phyloP scores from a whole-genome alignment of 1,140 invertebrate species.

The Samia ricini region DNA sequence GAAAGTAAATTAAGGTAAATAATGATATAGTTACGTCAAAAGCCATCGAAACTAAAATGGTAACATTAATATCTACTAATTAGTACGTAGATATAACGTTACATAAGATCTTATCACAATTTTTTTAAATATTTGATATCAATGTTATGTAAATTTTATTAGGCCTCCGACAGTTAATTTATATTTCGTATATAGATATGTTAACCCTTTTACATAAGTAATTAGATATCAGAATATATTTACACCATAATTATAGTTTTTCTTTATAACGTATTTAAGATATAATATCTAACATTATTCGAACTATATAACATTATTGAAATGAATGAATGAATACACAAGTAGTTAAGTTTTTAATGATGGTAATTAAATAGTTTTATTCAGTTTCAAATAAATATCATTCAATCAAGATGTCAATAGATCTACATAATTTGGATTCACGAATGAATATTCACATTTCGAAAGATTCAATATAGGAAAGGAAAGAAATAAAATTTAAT shows the following conservation, averaged over 20 bases:
- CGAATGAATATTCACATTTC: too few relatives aligned
- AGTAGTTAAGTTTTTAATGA: background rate
- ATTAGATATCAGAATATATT: background rate
- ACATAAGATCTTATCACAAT: background rate
- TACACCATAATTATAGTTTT: background rate
- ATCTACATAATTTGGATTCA: too few relatives aligned
- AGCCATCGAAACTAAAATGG: background rate
- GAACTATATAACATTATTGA: too few relatives aligned
- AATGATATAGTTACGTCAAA: background rate
- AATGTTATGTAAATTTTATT: slow-evolving; percentile 4
- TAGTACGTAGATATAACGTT: slow-evolving; percentile 1
- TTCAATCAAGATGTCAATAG: too few relatives aligned
- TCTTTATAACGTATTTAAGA: background rate
- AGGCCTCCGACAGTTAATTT: background rate
- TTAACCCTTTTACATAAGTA: background rate
- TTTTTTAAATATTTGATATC: background rate
- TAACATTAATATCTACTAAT: slow-evolving; percentile 2
- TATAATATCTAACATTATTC: too few relatives aligned
- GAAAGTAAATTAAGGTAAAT: background rate
- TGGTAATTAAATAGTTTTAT: too few relatives aligned
- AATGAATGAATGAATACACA: background rate
- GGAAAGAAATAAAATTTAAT: too few relatives aligned
- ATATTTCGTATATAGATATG: background rate
- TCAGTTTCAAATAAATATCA: too few relatives aligned
- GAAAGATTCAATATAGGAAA: too few relatives aligned